Conservation (phyloP, 2,888 invertebrate genomes). For the Brenthis ino region DNA sequence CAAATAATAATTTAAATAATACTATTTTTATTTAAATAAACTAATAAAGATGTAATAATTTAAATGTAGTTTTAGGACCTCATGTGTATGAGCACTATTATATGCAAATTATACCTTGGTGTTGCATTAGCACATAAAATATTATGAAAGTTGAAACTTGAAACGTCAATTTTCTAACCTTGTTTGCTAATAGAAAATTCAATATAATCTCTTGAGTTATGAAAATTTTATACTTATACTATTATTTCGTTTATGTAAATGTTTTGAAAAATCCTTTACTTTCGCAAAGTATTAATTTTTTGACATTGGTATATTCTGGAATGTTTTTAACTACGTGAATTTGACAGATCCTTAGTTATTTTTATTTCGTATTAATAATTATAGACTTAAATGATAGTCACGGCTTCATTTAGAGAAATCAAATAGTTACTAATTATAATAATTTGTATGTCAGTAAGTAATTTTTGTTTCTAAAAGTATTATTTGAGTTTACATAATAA, state of each 20-base stretch:
- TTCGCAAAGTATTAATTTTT: not conserved
- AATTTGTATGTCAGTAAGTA: constrained; percentile 40
- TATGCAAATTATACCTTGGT: constrained; percentile 18
- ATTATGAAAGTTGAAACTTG: constrained; percentile 21
- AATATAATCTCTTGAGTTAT: not conserved
- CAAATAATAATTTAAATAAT: too few relatives aligned
- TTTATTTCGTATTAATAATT: constrained; percentile 35
- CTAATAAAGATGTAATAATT: not conserved
- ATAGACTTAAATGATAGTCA: constrained; percentile 11
- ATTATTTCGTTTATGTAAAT: not conserved
- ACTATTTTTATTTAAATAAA: too few relatives aligned
- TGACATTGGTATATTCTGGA: constrained; percentile 33
- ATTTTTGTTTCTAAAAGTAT: constrained; percentile 37
- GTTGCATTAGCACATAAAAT: constrained; percentile 19
- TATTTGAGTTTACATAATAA: constrained; percentile 62
- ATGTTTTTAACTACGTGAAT: constrained; percentile 47
- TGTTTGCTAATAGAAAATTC: constrained; percentile 27
- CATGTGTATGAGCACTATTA: not conserved
- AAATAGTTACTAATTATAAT: not conserved
- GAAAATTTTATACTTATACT: not conserved
- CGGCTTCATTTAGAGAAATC: not conserved
- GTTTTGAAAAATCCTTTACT: not conserved
- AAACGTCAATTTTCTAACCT: constrained; percentile 49
- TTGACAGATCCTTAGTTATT: constrained; percentile 48
- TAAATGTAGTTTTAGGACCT: not conserved